phyloP scores from a whole-genome alignment of 2,113 vertebrate species.

The Thalassoma bifasciatum region DNA sequence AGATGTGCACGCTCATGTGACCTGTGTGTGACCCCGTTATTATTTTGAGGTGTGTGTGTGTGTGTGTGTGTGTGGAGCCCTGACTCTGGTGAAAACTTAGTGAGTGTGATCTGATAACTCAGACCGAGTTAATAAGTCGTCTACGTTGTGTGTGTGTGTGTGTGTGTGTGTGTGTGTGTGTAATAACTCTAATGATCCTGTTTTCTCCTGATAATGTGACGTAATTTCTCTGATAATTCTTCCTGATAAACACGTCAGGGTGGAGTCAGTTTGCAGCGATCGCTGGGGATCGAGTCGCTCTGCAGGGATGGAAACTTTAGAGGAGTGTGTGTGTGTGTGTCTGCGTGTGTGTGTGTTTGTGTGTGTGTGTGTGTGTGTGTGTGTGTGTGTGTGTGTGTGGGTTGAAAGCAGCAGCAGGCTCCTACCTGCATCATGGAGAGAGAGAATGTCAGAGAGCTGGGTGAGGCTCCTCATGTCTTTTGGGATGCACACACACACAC shows the following conservation, averaged over 20 bases:
- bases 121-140: slow-evolving; percentile 24
- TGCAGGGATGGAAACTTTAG: slow-evolving; percentile 55
- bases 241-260: slow-evolving; percentile 33
- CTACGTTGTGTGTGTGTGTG: neutral
- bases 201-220: slow-evolving; percentile 35
- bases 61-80: no score
- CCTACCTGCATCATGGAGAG: slow-evolving; percentile 58
- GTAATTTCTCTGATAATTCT: slow-evolving; percentile 39
- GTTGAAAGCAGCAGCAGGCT: slow-evolving; percentile 44
- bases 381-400: slow-evolving; percentile 22
- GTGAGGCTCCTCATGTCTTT: slow-evolving; percentile 31
- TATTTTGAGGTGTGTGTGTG: neutral
- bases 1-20: slow-evolving; percentile 23
- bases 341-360: slow-evolving; percentile 12
- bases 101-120: slow-evolving; percentile 27
- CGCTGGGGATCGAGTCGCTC: slow-evolving; percentile 27
- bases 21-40: slow-evolving; percentile 33
- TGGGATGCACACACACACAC: slow-evolving; percentile 34
- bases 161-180: slow-evolving; percentile 19
- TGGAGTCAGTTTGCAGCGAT: slow-evolving; percentile 11
- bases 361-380: slow-evolving; percentile 40
- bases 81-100: neutral
- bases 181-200: slow-evolving; percentile 35
- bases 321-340: slow-evolving; percentile 43
- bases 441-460: slow-evolving; percentile 7